These are phyloP conservation scores for Hippolais icterina DNA, from an alignment of 2,113 vertebrate genomes.

Conservation along the genomic window DNA sequence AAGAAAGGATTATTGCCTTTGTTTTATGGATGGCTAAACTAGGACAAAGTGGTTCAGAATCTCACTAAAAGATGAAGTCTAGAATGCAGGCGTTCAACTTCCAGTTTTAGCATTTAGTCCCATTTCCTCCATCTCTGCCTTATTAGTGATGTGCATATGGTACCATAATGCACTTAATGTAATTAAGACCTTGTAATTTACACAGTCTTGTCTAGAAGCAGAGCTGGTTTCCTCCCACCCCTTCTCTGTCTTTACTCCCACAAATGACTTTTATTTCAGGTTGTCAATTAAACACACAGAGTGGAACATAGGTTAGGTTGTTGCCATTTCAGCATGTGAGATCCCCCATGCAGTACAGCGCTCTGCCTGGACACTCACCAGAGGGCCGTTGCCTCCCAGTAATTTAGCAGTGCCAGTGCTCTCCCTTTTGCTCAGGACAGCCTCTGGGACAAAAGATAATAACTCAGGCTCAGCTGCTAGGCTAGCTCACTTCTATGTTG, in stretches of 20 bases:
- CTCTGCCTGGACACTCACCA: neutral
- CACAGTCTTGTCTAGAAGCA: slow-evolving; percentile 21
- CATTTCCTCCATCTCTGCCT: slow-evolving; percentile 17
- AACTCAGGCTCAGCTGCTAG: neutral
- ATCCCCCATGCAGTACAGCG: neutral
- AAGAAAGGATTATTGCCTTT: slow-evolving; percentile 50
- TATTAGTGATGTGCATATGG: slow-evolving; percentile 17
- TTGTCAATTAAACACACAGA: slow-evolving; percentile 41
- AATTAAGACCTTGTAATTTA: slow-evolving; percentile 53
- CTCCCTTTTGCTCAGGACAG: neutral
- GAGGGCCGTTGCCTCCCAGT: neutral
- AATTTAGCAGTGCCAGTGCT: neutral
- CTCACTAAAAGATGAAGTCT: neutral
- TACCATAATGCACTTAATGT: slow-evolving; percentile 37
- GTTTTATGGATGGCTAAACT: slow-evolving; percentile 46
- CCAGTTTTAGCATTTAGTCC: neutral
- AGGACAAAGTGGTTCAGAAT: slow-evolving; percentile 25
- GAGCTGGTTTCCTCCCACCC: neutral
- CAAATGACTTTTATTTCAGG: slow-evolving; percentile 48
- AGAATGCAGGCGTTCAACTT: neutral
- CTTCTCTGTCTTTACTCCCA: slow-evolving; percentile 18
- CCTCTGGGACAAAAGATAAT: neutral
- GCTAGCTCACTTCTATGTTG: neutral
- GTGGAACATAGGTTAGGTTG: slow-evolving; percentile 14
- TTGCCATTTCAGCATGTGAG: slow-evolving; percentile 46